Evolutionary conservation across 2,797 vertebrate species (phyloP).

Genomic region (Glossophaga mutica): DNA sequence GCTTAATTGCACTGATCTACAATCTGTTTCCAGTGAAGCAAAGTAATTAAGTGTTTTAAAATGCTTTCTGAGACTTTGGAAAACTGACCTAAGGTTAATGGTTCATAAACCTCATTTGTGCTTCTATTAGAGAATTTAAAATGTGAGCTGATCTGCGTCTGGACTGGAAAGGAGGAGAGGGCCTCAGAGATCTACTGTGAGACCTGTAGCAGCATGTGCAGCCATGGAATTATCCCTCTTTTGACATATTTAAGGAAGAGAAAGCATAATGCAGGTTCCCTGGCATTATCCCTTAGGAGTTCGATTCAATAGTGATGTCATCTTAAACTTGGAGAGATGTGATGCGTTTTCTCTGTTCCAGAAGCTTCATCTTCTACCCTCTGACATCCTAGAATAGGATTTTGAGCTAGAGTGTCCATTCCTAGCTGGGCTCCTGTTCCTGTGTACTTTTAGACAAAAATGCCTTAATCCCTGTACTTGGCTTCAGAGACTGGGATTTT

Average conservation of each 20-base stretch:
- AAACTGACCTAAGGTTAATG: conserved; percentile 80
- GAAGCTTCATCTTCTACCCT: background rate
- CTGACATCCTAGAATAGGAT: background rate
- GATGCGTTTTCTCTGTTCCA: background rate
- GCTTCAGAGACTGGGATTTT: background rate
- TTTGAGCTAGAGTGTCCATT: background rate
- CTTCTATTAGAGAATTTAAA: conserved; percentile 73
- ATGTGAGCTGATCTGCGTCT: conserved; percentile 53
- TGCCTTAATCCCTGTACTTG: background rate
- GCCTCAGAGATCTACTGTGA: background rate
- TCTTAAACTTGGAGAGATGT: background rate
- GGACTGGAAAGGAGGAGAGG: background rate
- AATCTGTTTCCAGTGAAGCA: conserved; percentile 67
- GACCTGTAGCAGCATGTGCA: too few species aligned
- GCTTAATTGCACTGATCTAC: conserved; percentile 68
- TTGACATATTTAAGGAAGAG: background rate
- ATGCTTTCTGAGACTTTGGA: conserved; percentile 74
- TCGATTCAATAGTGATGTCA: background rate
- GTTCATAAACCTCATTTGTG: conserved; percentile 77
- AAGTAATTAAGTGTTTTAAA: conserved; percentile 78
- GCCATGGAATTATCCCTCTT: background rate
- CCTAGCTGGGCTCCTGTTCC: background rate
- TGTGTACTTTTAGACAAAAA: background rate
- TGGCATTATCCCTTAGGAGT: background rate
- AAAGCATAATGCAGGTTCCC: background rate